Conservation (phyloP, 1,140 invertebrate species). For the Calephelis virginiensis region DNA sequence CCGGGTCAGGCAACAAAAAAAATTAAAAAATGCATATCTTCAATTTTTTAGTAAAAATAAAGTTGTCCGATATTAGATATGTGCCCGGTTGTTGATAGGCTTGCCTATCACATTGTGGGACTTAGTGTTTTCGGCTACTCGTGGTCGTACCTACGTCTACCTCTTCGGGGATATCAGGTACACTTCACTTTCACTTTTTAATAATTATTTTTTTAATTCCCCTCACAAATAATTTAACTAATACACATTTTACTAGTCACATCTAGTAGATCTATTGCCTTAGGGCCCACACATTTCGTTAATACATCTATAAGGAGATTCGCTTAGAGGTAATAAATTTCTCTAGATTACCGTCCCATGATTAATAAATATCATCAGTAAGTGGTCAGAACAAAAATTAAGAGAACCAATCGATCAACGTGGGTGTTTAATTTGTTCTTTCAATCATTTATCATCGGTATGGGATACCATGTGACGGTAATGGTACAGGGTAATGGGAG, state of each 20-base stretch:
- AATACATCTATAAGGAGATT: slow-evolving; percentile 70
- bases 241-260: neutral
- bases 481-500: slow-evolving; percentile 45
- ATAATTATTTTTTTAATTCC: too few species aligned
- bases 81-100: too few species aligned
- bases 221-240: too few species aligned
- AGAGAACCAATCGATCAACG: slow-evolving; percentile 67
- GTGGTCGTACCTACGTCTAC: too few species aligned
- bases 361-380: slow-evolving; percentile 57
- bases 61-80: too few species aligned
- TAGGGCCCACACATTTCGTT: slow-evolving; percentile 67
- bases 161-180: too few species aligned
- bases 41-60: too few species aligned
- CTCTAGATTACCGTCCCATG: slow-evolving; percentile 66
- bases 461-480: slow-evolving; percentile 46
- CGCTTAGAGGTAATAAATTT: slow-evolving; percentile 76
- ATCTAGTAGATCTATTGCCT: slow-evolving; percentile 11
- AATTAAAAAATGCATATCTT: too few species aligned
- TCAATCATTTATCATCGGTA: slow-evolving; percentile 61
- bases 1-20: too few species aligned
- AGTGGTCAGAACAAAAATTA: slow-evolving; percentile 63
- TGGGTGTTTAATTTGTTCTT: slow-evolving; percentile 71
- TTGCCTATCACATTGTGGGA: too few species aligned
- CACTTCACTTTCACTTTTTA: too few species aligned
- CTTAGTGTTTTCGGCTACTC: too few species aligned